Evolutionary conservation across 2,888 invertebrate species (phyloP).

Genomic region (Pyrochroa serraticornis): DNA sequence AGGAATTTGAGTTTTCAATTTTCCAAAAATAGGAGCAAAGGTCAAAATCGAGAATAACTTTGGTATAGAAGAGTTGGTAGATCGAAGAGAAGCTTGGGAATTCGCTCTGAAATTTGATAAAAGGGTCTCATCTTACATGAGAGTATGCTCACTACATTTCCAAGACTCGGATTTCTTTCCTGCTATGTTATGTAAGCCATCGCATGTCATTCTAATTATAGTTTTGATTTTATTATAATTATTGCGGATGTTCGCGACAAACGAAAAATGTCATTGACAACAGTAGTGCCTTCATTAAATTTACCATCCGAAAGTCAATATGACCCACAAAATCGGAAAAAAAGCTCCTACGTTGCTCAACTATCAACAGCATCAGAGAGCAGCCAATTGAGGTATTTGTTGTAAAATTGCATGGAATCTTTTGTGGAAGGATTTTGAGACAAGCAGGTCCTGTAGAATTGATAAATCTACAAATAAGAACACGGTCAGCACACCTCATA

Average conservation of each 20-base stretch:
- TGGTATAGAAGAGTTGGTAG: background rate
- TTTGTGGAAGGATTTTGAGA: background rate
- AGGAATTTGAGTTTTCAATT: background rate
- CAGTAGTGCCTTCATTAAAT: background rate
- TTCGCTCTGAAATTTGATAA: background rate
- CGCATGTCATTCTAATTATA: no score
- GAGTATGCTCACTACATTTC: constrained; percentile 9
- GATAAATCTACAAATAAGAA: background rate
- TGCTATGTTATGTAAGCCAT: no score
- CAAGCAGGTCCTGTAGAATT: background rate
- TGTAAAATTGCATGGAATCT: background rate
- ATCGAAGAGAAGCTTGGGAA: constrained; percentile 1
- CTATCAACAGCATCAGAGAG: no score
- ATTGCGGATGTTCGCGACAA: no score
- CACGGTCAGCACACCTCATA: background rate
- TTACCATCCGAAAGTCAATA: background rate
- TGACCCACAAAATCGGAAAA: background rate
- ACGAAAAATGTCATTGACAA: no score
- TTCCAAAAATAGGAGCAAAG: constrained; percentile 1
- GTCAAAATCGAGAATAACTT: background rate
- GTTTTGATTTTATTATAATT: no score
- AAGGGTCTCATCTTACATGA: background rate
- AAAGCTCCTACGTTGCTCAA: background rate
- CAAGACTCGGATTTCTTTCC: constrained; percentile 4
- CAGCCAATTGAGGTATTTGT: background rate